Evolutionary conservation across 2,113 vertebrate genomes (phyloP).

Genomic region (Zeus faber): DNA sequence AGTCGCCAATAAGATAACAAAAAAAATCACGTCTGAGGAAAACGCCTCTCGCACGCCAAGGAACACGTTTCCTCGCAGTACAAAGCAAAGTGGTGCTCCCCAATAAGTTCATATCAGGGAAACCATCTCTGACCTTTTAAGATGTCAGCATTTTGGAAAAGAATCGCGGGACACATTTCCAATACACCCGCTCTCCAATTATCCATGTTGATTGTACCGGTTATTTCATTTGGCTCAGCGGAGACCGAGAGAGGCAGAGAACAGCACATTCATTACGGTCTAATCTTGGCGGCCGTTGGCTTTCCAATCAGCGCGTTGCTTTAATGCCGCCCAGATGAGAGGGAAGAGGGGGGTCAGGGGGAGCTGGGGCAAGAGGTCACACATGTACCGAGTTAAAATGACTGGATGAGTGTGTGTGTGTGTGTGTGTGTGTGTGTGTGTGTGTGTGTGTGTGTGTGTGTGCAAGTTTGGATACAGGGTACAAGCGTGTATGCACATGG

Average conservation of each 20-base stretch:
- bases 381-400: constrained; percentile 35
- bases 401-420: not conserved
- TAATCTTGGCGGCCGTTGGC: constrained; percentile 49
- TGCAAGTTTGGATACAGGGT: too few relatives aligned
- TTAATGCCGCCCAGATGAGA: constrained; percentile 47
- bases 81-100: too few relatives aligned
- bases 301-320: constrained; percentile 47
- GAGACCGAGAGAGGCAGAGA: constrained; percentile 20
- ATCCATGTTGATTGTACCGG: constrained; percentile 59
- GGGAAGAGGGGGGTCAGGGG: constrained; percentile 54
- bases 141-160: constrained; percentile 68
- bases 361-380: constrained; percentile 38
- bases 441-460: not conserved
- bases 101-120: too few relatives aligned
- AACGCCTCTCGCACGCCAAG: too few relatives aligned
- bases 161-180: constrained; percentile 62
- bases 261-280: constrained; percentile 40
- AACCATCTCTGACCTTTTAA: too few relatives aligned
- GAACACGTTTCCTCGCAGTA: too few relatives aligned
- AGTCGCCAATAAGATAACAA: too few relatives aligned
- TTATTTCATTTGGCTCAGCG: constrained; percentile 53
- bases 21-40: too few relatives aligned
- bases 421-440: not conserved
- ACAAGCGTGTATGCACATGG: not conserved
- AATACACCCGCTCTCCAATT: constrained; percentile 62